phyloP scores from a whole-genome alignment of 2,113 vertebrate genomes.

The Tupaia tana region DNA sequence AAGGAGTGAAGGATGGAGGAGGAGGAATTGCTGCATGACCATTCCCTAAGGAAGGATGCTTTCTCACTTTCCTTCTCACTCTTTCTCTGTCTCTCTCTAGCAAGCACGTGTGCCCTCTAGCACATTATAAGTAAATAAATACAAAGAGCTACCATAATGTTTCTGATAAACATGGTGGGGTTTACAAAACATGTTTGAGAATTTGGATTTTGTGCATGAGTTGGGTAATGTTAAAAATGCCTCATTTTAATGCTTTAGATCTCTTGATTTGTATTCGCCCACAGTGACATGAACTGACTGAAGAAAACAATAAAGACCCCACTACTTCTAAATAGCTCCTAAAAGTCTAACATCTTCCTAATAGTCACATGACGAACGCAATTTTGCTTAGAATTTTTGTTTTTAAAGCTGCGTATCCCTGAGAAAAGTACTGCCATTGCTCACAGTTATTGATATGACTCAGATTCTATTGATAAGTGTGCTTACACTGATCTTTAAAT shows the following conservation, averaged over 20 bases:
- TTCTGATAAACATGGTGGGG: not conserved
- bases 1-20: too few species aligned
- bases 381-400: slow-evolving; percentile 47
- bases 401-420: slow-evolving; percentile 49
- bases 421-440: slow-evolving; percentile 67
- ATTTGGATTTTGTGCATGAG: not conserved
- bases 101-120: too few species aligned
- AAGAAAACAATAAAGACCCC: not conserved
- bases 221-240: not conserved
- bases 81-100: too few species aligned
- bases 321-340: slow-evolving; percentile 27
- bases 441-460: slow-evolving; percentile 83
- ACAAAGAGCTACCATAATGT: not conserved
- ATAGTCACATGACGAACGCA: slow-evolving; percentile 56
- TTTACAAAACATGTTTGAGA: not conserved
- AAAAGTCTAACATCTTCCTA: not conserved
- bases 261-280: not conserved
- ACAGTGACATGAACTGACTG: not conserved
- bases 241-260: not conserved
- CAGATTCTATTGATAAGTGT: slow-evolving; percentile 78
- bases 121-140: too few species aligned
- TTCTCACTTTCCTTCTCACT: too few species aligned
- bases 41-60: too few species aligned
- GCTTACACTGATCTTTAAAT: slow-evolving; percentile 76
- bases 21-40: too few species aligned